Conservation (phyloP, 1,140 invertebrate species). For the Metaphire vulgaris region DNA sequence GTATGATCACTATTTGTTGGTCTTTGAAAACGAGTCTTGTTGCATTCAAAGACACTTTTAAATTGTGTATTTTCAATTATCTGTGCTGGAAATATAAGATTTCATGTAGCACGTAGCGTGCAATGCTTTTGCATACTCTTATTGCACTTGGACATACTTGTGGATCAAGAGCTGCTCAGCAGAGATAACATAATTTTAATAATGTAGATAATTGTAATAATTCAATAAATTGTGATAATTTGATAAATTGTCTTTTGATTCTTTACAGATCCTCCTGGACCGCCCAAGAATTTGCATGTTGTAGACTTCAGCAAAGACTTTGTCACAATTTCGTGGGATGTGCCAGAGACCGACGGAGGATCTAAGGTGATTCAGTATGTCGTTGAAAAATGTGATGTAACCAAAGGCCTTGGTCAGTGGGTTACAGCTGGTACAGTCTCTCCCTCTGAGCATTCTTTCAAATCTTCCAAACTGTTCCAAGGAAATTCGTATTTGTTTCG, state of each 20-base stretch:
- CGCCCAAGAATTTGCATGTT: slow-evolving; percentile 28
- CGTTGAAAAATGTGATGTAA: slow-evolving; percentile 27
- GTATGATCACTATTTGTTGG: no score
- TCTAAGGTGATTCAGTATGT: slow-evolving; percentile 63
- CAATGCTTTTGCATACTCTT: no score
- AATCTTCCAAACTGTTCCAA: slow-evolving; percentile 74
- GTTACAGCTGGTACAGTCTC: slow-evolving; percentile 40
- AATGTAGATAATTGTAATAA: no score
- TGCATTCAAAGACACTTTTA: no score
- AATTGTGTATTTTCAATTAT: no score
- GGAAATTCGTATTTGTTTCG: slow-evolving; percentile 90
- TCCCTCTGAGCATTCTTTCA: slow-evolving; percentile 35
- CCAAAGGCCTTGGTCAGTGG: slow-evolving; percentile 9
- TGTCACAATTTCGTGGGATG: slow-evolving; percentile 74
- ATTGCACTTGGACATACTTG: no score
- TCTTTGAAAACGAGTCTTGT: no score
- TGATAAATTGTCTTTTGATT: background rate
- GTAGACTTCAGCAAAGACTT: slow-evolving; percentile 26
- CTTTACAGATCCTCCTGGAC: slow-evolving; percentile 29
- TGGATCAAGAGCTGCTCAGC: no score
- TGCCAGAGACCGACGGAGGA: slow-evolving; percentile 85
- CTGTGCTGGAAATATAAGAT: no score
- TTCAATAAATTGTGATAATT: background rate
- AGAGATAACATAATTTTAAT: no score
- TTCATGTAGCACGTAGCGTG: no score